Percentiles rank a stretch among this genome's conserved stretches.
Conservation (phyloP, 2,888 invertebrate species). For the Trissonchulus sp. region DNA sequence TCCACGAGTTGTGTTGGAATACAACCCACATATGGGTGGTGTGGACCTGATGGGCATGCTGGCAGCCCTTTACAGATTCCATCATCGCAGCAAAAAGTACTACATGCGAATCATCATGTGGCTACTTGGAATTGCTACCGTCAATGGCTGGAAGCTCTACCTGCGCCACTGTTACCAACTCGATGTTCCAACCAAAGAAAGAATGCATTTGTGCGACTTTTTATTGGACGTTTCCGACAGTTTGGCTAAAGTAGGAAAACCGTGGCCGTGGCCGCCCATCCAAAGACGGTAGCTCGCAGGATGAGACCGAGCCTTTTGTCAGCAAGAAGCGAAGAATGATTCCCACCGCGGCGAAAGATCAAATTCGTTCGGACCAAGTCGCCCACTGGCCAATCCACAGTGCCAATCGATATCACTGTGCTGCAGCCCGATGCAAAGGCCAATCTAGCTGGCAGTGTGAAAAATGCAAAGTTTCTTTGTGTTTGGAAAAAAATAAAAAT, state of each 20-base stretch:
- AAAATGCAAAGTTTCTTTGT: too few relatives aligned
- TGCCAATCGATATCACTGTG: too few relatives aligned
- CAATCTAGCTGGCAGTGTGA: too few relatives aligned
- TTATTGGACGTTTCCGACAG: not conserved
- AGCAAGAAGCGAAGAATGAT: too few relatives aligned
- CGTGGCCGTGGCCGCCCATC: too few relatives aligned
- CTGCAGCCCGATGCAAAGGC: too few relatives aligned
- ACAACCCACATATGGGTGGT: not conserved
- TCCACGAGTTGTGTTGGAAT: conserved; percentile 25
- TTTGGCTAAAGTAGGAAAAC: not conserved
- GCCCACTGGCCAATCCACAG: conserved; percentile 10
- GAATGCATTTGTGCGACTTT: not conserved
- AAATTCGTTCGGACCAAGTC: not conserved
- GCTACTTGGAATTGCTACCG: not conserved
- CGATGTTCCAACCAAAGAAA: not conserved
- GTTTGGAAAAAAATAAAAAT: too few relatives aligned
- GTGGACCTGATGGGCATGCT: not conserved
- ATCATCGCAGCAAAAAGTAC: not conserved
- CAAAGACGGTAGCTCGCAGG: too few relatives aligned
- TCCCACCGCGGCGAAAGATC: not conserved
- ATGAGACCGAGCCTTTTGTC: too few relatives aligned
- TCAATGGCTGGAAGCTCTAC: not conserved
- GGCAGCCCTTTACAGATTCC: not conserved
- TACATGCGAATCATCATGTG: not conserved
- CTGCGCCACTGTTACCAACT: not conserved